Evolutionary conservation across 1,140 invertebrate genomes (phyloP), one percentile per base, ranked within the genome.

Genomic region (Apis cerana): DNA sequence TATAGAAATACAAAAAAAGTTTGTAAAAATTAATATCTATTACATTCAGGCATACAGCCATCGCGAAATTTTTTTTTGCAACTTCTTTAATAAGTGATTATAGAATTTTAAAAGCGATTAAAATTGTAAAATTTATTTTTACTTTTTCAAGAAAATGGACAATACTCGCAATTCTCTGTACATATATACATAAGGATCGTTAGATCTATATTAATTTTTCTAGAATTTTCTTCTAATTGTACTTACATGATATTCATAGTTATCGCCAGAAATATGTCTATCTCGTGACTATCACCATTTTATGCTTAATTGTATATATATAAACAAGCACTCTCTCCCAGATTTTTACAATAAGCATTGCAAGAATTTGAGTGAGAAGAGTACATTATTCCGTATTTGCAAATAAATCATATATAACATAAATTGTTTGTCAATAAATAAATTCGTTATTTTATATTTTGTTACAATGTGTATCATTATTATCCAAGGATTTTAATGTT

Each of bases 391-490:
- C 86, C 80, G 75, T 71, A 69, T 86, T 87, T 88, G 76, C 89
- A 80, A 91, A 83, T 86, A 85, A 88, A 84, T 84, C 76, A 84
- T 87, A 87, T 84, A 86, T 81, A 83, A 89, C 88, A 80, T 43
- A 54, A 10, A 90, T 80, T 82, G 85, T 86, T 88, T 88, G 83
- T 87, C 84, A 83, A 91, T 90, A 88, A 90, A 90, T 87, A 88
- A 91, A 91, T 88, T 90, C 48, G 86, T 84, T 91, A 90, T 91
- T 92, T 92, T 91, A 89, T 90, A 90, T 67, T 89, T 83, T 82
- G 33, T 80, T 75, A 85, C 62, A 68, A 58, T 9, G 43, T 69
- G 27, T 78, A 64, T 9, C 12, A 19, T 76, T 59, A 76, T 81
- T 68, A 67, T 19, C 62, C 43, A 1, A 50, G 19, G n/a, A 13